Evolutionary conservation across 2,888 invertebrate species (phyloP), one percentile per base, ranked within the genome.

Genomic region (Drosophila macrospina): DNA sequence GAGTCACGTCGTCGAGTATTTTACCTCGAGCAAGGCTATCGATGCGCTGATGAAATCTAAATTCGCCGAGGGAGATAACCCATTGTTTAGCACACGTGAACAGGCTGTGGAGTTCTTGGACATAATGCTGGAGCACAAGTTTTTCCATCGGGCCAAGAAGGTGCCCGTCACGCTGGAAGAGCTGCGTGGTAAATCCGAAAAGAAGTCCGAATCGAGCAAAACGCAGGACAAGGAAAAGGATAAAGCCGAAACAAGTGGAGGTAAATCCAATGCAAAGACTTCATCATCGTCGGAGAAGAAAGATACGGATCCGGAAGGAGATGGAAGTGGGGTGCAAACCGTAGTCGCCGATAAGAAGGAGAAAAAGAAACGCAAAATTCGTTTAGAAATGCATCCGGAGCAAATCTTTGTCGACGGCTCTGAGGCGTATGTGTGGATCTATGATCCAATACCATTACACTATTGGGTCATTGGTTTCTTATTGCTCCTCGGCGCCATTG

Each of bases 351-450:
- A 90, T 28, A 86, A 86, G 67, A 90, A 91, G 57, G 91, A 95
- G 83, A 95, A 95, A 89, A 95, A 96, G 87, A 97, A 97, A 92
- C 95, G 96, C 83, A 98, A 98, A 93, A 96, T 99, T 57, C 96
- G 98, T 42, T 93, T 99, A n/a, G 98, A 98, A 91, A 98, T 99
- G 97, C 99, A 99, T 92, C 95, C 97, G 89, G 97, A 98, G 69
- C 99, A 99, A 92, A 92, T 96, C 78, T 99, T 99, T 93, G 95
- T 97, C 3, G 99, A 99, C 93, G 96, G 97, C 15, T 94, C 96
- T 36, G 99, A 99, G 92, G 98, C 98, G 0, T 99, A 97, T 92
- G 98, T 99, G 24, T 99, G 99, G 99, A 96, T 99, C 73, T 99
- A 98, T 92, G 98, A 99, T 92, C 98, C 99, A 0, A 97, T 98